Evolutionary conservation across 2,113 vertebrate genomes (phyloP).

Genomic region (Lycocorax pyrrhopterus): DNA sequence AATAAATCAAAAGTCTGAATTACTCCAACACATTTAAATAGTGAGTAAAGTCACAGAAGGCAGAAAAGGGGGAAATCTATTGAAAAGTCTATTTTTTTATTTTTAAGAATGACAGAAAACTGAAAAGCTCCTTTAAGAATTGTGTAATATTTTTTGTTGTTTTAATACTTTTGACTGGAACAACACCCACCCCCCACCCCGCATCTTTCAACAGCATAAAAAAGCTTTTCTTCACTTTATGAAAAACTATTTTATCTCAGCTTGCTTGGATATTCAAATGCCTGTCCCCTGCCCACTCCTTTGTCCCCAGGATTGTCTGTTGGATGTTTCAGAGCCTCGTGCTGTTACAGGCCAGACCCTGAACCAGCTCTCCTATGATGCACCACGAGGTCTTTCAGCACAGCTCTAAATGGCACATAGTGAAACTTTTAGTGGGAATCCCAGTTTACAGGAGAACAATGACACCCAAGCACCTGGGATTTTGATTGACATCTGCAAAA

Average conservation of each 20-base stretch:
- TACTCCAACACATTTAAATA: not conserved
- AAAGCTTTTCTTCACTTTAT: not conserved
- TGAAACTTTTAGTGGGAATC: not conserved
- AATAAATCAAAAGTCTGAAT: constrained; percentile 13
- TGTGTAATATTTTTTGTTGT: not conserved
- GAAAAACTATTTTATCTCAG: not conserved
- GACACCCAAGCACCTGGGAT: not conserved
- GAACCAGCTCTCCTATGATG: not conserved
- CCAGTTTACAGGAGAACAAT: not conserved
- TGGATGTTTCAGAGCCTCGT: fast-evolving
- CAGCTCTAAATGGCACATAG: not conserved
- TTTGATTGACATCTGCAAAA: fast-evolving
- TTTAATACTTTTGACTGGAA: not conserved
- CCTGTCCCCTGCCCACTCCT: not conserved
- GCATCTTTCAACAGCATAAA: not conserved
- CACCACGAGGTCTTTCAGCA: not conserved
- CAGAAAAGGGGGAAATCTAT: not conserved
- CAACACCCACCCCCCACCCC: too few species aligned
- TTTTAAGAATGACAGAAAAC: not conserved
- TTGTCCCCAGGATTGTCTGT: not conserved
- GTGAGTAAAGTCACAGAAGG: not conserved
- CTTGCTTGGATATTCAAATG: not conserved
- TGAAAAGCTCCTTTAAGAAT: not conserved
- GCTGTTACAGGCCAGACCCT: not conserved
- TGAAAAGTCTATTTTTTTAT: not conserved